phyloP scores from a whole-genome alignment of 2,888 invertebrate species.

The Bombylius discolor region DNA sequence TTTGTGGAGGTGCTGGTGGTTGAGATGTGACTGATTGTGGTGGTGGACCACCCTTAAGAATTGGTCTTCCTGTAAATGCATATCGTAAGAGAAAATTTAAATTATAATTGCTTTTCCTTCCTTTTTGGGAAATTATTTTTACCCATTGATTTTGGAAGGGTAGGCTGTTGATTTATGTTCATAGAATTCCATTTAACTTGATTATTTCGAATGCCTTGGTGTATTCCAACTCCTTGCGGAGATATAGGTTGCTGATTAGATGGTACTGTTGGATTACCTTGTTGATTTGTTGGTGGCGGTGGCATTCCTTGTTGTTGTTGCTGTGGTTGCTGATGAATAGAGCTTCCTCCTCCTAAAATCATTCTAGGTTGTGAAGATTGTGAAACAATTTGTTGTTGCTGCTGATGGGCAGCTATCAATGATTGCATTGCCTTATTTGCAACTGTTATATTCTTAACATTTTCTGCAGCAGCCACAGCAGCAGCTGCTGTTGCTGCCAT shows the following conservation, averaged over 20 bases:
- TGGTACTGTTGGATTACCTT: slow-evolving; percentile 17
- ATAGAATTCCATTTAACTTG: slow-evolving; percentile 14
- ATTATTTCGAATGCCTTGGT: slow-evolving; percentile 16
- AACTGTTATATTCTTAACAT: not conserved
- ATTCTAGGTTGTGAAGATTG: slow-evolving; percentile 24
- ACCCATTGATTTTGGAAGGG: slow-evolving; percentile 22
- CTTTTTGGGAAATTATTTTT: not conserved
- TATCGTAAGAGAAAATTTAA: not conserved
- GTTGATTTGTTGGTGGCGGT: slow-evolving; percentile 19
- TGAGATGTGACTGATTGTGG: slow-evolving; percentile 13
- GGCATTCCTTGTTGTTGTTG: slow-evolving; percentile 17
- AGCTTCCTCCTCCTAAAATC: slow-evolving; percentile 27
- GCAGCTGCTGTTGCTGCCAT: slow-evolving; percentile 12
- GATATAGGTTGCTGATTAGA: slow-evolving; percentile 7
- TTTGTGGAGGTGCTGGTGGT: slow-evolving; percentile 18
- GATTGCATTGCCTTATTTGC: slow-evolving; percentile 11
- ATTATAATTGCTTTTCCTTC: no score
- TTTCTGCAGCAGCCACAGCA: slow-evolving; percentile 12
- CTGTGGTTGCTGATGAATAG: slow-evolving; percentile 16
- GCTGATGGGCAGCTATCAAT: slow-evolving; percentile 6
- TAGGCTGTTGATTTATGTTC: slow-evolving; percentile 7
- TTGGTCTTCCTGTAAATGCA: slow-evolving; percentile 29
- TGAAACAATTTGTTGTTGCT: slow-evolving; percentile 19
- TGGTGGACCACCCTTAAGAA: slow-evolving; percentile 28
- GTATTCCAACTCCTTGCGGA: slow-evolving; percentile 11